phyloP scores from a whole-genome alignment of 2,888 invertebrate species.

The Boloria euphrosyne region DNA sequence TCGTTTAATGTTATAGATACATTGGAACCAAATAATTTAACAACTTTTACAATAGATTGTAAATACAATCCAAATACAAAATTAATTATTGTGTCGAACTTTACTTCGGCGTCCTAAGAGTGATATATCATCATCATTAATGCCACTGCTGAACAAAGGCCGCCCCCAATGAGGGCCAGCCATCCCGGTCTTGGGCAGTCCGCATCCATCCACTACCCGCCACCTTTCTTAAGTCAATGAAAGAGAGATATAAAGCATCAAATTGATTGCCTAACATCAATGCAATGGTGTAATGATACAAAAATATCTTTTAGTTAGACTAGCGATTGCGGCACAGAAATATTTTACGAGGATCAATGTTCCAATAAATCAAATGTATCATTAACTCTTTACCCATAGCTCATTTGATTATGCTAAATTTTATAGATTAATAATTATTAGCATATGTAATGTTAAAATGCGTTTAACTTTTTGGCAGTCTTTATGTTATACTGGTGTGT shows the following conservation, averaged over 20 bases:
- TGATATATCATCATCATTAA: too few species aligned
- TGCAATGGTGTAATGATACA: slow-evolving; percentile 47
- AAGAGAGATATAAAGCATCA: slow-evolving; percentile 1
- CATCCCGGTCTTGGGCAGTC: too few species aligned
- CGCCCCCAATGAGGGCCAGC: too few species aligned
- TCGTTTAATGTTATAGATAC: too few species aligned
- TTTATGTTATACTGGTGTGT: background rate
- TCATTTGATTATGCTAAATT: slow-evolving; percentile 24
- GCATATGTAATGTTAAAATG: background rate
- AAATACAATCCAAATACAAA: too few species aligned
- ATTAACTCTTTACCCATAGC: slow-evolving; percentile 22
- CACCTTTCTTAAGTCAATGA: too few species aligned
- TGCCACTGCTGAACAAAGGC: too few species aligned
- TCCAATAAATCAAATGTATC: slow-evolving; percentile 50
- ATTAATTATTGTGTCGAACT: background rate
- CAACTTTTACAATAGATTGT: background rate
- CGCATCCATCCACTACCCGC: too few species aligned
- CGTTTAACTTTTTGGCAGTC: background rate
- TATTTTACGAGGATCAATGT: slow-evolving; percentile 57
- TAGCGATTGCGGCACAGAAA: slow-evolving; percentile 48
- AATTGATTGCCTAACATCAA: slow-evolving; percentile 45
- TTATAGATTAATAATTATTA: slow-evolving; percentile 20
- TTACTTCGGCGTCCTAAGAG: too few species aligned
- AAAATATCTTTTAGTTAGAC: slow-evolving; percentile 44
- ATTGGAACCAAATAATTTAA: background rate